Percentiles rank a stretch among this genome's conserved stretches.
Evolutionary conservation across 2,797 vertebrate genomes (phyloP).

Genomic region (Eulemur coronatus): DNA sequence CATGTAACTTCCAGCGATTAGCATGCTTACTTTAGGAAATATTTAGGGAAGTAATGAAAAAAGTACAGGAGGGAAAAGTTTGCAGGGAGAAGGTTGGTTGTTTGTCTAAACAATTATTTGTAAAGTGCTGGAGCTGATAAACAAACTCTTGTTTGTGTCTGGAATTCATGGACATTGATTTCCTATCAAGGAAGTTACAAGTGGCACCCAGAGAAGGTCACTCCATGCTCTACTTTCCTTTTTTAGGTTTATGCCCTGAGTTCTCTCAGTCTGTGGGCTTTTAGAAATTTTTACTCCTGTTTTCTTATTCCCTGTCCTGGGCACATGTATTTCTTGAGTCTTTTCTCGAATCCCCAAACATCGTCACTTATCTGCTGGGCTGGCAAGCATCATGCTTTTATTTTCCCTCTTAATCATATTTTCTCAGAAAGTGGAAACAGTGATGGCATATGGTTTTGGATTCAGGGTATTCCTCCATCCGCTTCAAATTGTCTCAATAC

Average conservation of each 20-base stretch:
- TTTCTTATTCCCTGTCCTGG: neutral
- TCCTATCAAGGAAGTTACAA: constrained; percentile 38
- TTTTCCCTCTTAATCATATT: constrained; percentile 24
- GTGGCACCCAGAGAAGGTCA: neutral
- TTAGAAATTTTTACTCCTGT: neutral
- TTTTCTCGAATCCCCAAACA: neutral
- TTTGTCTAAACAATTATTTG: constrained; percentile 13
- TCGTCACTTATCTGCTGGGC: neutral
- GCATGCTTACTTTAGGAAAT: constrained; percentile 43
- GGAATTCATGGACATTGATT: constrained; percentile 37
- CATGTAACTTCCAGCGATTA: constrained; percentile 2
- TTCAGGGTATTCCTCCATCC: constrained; percentile 40
- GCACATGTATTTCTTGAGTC: neutral
- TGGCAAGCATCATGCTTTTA: constrained; percentile 9
- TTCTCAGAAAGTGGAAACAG: constrained; percentile 48
- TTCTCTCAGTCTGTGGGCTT: neutral
- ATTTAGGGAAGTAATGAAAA: constrained; percentile 3
- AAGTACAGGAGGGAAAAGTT: constrained; percentile 1
- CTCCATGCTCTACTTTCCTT: neutral
- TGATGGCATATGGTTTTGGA: constrained; percentile 57
- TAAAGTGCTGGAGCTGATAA: neutral
- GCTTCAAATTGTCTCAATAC: constrained; percentile 46
- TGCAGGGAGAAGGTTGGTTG: neutral
- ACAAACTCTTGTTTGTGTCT: neutral
- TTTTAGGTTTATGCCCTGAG: neutral